These are phyloP conservation scores for Stegodyphus dumicola DNA, from an alignment of 1,140 invertebrate species.

Conservation along the genomic window DNA sequence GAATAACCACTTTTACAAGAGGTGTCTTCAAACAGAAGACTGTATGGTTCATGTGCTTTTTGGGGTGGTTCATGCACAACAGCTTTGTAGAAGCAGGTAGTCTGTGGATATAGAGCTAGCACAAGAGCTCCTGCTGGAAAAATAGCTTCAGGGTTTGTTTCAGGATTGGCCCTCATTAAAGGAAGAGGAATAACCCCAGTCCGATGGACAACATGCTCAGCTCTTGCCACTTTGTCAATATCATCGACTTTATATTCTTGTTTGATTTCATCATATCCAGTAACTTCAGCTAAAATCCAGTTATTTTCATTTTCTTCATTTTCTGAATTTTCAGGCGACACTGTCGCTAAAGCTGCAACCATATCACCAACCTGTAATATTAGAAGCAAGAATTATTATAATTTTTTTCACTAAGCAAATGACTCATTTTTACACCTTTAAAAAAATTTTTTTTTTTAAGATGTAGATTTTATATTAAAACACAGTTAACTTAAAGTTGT, in stretches of 20 bases:
- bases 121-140: slow-evolving; percentile 93
- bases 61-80: slow-evolving; percentile 87
- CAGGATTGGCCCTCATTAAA: slow-evolving; percentile 92
- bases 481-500: too few relatives aligned
- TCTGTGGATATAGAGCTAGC: slow-evolving; percentile 97
- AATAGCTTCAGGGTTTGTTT: slow-evolving; percentile 88
- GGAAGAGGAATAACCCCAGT: slow-evolving; percentile 91
- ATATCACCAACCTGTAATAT: slow-evolving; percentile 83
- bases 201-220: slow-evolving; percentile 75
- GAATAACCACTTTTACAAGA: slow-evolving; percentile 90
- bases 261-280: slow-evolving; percentile 82
- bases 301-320: not conserved
- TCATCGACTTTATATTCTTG: slow-evolving; percentile 98
- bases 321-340: slow-evolving; percentile 70
- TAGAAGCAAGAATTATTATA: too few relatives aligned
- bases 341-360: slow-evolving; percentile 89
- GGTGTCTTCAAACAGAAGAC: slow-evolving; percentile 83
- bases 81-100: slow-evolving; percentile 96
- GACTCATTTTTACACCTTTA: too few relatives aligned
- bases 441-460: too few relatives aligned
- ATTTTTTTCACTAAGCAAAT: too few relatives aligned
- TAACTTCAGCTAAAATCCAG: slow-evolving; percentile 98
- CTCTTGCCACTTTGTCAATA: slow-evolving; percentile 96
- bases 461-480: too few relatives aligned
- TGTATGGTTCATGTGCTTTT: slow-evolving; percentile 89